phyloP scores from a whole-genome alignment of 2,113 vertebrate species.

The Petrocephalus microphthalmus region DNA sequence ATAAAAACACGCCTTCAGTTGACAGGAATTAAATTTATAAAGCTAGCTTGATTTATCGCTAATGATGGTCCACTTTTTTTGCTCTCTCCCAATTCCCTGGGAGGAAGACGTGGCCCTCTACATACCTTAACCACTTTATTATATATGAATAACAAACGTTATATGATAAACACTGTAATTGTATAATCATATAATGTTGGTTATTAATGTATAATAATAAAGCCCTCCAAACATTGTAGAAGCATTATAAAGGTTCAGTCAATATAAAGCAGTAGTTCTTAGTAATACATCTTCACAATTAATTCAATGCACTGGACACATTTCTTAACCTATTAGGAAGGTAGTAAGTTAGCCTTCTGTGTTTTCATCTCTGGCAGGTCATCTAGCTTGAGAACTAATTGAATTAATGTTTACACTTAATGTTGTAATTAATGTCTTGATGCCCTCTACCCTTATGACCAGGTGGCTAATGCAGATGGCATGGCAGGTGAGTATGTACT shows the following conservation, averaged over 20 bases:
- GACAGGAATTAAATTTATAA: too few relatives aligned
- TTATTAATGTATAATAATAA: background rate
- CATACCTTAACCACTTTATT: too few relatives aligned
- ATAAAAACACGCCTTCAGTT: too few relatives aligned
- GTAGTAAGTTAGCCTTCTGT: background rate
- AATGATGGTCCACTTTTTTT: too few relatives aligned
- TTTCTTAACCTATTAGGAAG: background rate
- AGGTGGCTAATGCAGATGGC: background rate
- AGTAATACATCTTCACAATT: background rate
- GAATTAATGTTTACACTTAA: background rate
- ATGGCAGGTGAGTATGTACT: background rate
- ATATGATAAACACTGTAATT: background rate
- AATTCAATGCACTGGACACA: background rate
- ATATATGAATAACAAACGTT: too few relatives aligned
- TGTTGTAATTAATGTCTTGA: background rate
- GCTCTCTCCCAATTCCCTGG: too few relatives aligned
- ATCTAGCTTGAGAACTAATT: background rate
- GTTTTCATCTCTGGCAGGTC: background rate
- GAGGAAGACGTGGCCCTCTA: too few relatives aligned
- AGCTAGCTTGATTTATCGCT: too few relatives aligned
- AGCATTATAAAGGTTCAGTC: background rate
- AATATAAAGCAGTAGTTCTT: background rate
- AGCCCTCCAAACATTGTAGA: background rate
- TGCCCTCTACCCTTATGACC: background rate
- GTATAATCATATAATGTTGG: background rate